Conservation (phyloP, 2,888 invertebrate species). For the Lasius fuliginosus region DNA sequence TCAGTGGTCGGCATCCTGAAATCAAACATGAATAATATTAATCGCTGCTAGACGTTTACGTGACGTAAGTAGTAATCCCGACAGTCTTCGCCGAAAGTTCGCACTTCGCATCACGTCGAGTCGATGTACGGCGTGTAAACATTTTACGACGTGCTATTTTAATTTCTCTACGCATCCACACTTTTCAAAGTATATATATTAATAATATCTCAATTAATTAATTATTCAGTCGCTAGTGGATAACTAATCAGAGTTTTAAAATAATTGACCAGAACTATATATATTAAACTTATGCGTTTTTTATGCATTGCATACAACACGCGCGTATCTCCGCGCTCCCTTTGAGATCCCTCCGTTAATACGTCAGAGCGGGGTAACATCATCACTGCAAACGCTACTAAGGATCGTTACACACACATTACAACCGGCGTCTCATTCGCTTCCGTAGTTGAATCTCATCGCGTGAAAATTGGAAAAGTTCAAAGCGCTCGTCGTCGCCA, state of each 20-base stretch:
- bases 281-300: constrained; percentile 3
- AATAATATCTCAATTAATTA: too few species aligned
- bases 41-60: neutral
- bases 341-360: constrained; percentile 36
- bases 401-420: constrained; percentile 64
- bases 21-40: constrained; percentile 26
- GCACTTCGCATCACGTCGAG: neutral
- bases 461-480: constrained; percentile 77
- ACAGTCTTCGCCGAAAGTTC: neutral
- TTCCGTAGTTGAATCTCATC: constrained; percentile 69
- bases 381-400: constrained; percentile 60
- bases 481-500: constrained; percentile 64
- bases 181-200: neutral
- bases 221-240: too few species aligned
- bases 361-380: constrained; percentile 23
- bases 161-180: neutral
- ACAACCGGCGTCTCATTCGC: constrained; percentile 62
- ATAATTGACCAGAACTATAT: too few species aligned
- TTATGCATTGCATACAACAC: neutral
- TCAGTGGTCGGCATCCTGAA: constrained; percentile 53
- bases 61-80: neutral
- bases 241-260: too few species aligned
- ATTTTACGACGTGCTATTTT: neutral
- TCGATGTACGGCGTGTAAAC: neutral
- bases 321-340: neutral